Evolutionary conservation across 2,888 invertebrate species (phyloP).

Genomic region (Antheraea yamamai): DNA sequence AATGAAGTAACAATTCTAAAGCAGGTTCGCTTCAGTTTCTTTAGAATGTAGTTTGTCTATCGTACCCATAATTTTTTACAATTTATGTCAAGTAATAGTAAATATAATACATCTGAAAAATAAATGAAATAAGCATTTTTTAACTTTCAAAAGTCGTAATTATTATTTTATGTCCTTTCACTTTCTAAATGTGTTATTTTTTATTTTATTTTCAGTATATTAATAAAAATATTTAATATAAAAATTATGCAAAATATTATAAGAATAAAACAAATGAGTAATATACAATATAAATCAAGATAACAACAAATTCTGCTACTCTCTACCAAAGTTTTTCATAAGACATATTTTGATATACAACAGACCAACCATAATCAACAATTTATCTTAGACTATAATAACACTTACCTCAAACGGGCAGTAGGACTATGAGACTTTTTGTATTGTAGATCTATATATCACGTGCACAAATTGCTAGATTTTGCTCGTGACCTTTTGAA

Average conservation of each 20-base stretch:
- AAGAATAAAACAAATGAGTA: background rate
- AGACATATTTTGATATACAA: background rate
- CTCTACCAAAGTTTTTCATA: background rate
- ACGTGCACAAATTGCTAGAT: too few relatives aligned
- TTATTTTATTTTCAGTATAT: background rate
- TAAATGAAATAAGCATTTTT: background rate
- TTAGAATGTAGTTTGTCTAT: background rate
- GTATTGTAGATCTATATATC: too few relatives aligned
- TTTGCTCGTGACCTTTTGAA: too few relatives aligned
- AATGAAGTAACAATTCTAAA: too few relatives aligned
- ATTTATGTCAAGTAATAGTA: background rate
- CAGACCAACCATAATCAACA: too few relatives aligned
- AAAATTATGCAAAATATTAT: background rate
- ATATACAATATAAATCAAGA: background rate
- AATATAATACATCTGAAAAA: background rate
- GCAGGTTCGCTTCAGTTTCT: too few relatives aligned
- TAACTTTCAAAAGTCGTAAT: constrained; percentile 1
- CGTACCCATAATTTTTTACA: background rate
- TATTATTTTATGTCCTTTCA: background rate
- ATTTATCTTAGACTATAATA: too few relatives aligned
- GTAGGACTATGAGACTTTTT: too few relatives aligned
- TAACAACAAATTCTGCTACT: background rate
- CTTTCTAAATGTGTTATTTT: background rate
- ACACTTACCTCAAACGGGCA: too few relatives aligned
- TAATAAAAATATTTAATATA: background rate